Evolutionary conservation across 2,797 vertebrate species (phyloP), one percentile per base, ranked within the genome.

Genomic region (Darevskia nairensis): DNA sequence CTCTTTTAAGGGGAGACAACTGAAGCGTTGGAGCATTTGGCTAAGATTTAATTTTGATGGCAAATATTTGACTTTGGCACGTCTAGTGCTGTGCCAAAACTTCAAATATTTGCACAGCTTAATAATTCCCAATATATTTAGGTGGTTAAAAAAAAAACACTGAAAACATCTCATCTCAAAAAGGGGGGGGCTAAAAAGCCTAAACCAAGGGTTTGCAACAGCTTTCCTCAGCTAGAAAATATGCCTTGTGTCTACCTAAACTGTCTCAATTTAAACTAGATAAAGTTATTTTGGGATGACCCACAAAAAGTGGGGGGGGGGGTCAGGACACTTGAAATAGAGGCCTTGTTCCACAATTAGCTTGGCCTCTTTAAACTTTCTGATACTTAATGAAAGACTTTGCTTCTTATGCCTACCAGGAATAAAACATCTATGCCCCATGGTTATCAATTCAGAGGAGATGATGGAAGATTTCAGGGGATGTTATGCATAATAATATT

Each of bases 1-100:
- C 8, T 41, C 29, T 83, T 19, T 89, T 86, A 76, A 85, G 87
- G 83, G 59, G 90, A 88, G 19, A 35, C 44, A 94, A 87, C 19
- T 81, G 68, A 81, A 74, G 50, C 61, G 68, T 87, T 46, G 61
- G 78, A 59, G 23, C 69, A 96, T 97, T 97, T 96, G 95, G 75
- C 91, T 95, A 92, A 91, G 91, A 88, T 95, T 95, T 96, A 94
- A 94, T 94, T 96, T 96, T 94, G 93, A 93, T 89, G 93, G 93
- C 89, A 90, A 93, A 90, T 94, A 94, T 86, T 91, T 92, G 84
- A 86, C 84, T 93, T 91, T 78, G 87, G 83, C 74, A 88, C 32
- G 81, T 88, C 86, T 91, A 88, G 32, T 68, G 86, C 86, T 35
- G 46, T 75, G 78, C 68, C 32, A 17, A 32, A 68, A 64, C 80